A percentile compares a stretch with the other conserved stretches of the same genome.
phyloP scores from a whole-genome alignment of 1,140 invertebrate genomes.

The Xylocopa sonorina region DNA sequence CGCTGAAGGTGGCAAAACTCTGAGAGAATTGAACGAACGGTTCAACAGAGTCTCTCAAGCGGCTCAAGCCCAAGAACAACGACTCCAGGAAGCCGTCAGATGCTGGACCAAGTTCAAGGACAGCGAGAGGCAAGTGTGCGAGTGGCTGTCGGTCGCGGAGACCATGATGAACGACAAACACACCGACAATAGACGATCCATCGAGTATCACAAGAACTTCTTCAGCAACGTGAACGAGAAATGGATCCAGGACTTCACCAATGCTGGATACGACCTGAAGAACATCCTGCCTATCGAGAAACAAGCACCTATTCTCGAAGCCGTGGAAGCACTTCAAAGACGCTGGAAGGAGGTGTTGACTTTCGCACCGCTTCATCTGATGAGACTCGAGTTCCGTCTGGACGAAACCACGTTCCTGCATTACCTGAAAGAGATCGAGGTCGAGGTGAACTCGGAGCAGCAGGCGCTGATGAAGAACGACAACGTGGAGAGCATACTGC shows the following conservation, averaged over 20 bases:
- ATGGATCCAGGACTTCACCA: conserved; percentile 90
- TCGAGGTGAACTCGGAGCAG: conserved; percentile 92
- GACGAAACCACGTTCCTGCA: conserved; percentile 93
- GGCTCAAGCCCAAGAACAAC: conserved; percentile 90
- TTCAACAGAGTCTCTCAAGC: conserved; percentile 89
- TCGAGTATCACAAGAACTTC: conserved; percentile 91
- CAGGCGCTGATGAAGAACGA: conserved; percentile 93
- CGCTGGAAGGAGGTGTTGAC: conserved; percentile 91
- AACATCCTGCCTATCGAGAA: conserved; percentile 86
- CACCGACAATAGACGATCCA: conserved; percentile 90
- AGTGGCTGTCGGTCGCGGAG: conserved; percentile 93
- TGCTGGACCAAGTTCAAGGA: conserved; percentile 94
- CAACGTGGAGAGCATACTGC: conserved; percentile 89
- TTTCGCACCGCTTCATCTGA: conserved; percentile 91
- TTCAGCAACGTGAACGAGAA: conserved; percentile 92
- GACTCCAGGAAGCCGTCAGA: conserved; percentile 89
- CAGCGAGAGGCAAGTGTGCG: conserved; percentile 89
- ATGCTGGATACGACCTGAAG: conserved; percentile 90
- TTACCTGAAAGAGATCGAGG: conserved; percentile 94
- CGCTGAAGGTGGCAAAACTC: conserved; percentile 86
- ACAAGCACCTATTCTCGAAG: conserved; percentile 86
- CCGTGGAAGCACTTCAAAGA: conserved; percentile 87
- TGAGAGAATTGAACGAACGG: conserved; percentile 91
- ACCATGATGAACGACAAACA: conserved; percentile 90
- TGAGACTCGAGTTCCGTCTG: conserved; percentile 93